Evolutionary conservation across 2,888 invertebrate genomes (phyloP), one percentile per base, ranked within the genome.

Genomic region (Harpalus rufipes): DNA sequence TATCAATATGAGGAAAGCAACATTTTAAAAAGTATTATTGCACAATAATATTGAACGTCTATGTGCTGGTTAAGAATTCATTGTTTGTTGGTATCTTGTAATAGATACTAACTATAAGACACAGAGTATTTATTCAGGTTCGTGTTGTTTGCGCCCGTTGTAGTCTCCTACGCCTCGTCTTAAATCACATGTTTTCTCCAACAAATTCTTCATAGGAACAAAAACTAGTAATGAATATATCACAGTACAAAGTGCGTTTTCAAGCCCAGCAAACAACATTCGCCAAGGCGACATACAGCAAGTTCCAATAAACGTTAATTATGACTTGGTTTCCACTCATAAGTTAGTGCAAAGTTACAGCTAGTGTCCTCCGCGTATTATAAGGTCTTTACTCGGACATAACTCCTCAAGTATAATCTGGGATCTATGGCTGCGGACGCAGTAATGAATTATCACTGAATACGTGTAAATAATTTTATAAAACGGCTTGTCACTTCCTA

Each of bases 401-500:
- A 78, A 78, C 58, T 78, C 59, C 59, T 78, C 78, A 59, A 58
- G 59, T 25, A 78, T 78, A 78, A 78, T 78, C 78, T 78, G 56
- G 59, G 78, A 78, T 78, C 78, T 78, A 78, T 78, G 78, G 78
- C n/a, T 16, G 59, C 32, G 59, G 59, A 56, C 78, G 25, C 58
- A 65, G 81, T 81, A 63, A 81, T 81, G 81, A 81, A 81, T 81
- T 81, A 81, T 81, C 81, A 63, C 44, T 81, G 56, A 81, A 74
- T 74, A 63, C 41, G 81, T 81, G 81, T 81, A 81, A 81, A 81
- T 81, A 81, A 65, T 81, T 81, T 81, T 81, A 81, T 81, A 63
- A 81, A 81, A 81, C 65, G 44, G 65, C 81, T 81, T 81, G 81
- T 74, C 72, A 74, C 72, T 74, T 74, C 72, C 72, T 74, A 74